Conservation (phyloP, 2,113 vertebrate genomes). For the Panthera uncia region DNA sequence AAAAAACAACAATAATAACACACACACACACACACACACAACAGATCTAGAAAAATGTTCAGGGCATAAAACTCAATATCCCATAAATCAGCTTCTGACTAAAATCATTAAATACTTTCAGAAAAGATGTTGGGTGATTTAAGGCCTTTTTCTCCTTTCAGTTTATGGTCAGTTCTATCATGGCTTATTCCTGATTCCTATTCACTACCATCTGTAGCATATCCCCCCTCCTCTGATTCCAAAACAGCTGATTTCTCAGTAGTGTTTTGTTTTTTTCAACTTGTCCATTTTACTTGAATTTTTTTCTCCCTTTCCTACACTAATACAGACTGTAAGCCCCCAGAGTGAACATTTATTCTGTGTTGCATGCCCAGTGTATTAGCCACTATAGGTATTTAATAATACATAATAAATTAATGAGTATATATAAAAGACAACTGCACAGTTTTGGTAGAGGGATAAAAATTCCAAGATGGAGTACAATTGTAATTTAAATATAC, state of each 20-base stretch:
- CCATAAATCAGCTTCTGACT: background rate
- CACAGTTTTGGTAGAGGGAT: background rate
- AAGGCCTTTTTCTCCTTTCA: background rate
- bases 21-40: background rate
- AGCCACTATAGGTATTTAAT: background rate
- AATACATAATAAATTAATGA: background rate
- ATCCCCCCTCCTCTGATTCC: background rate
- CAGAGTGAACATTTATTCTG: background rate
- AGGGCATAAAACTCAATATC: background rate
- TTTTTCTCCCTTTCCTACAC: background rate
- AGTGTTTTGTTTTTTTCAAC: background rate
- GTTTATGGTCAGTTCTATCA: background rate
- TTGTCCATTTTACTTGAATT: background rate
- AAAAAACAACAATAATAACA: background rate
- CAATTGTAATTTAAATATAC: background rate
- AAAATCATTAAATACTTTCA: background rate
- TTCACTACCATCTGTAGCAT: background rate
- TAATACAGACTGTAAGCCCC: background rate
- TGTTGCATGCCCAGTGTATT: background rate
- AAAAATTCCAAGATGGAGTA: background rate
- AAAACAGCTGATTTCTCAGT: background rate
- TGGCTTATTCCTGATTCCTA: background rate
- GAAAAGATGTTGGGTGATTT: background rate
- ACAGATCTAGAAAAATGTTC: background rate
- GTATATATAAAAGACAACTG: background rate